Base-by-base conservation (phyloP, 1,140 invertebrate genomes). In the Dolichoris vasculosae region DNA sequence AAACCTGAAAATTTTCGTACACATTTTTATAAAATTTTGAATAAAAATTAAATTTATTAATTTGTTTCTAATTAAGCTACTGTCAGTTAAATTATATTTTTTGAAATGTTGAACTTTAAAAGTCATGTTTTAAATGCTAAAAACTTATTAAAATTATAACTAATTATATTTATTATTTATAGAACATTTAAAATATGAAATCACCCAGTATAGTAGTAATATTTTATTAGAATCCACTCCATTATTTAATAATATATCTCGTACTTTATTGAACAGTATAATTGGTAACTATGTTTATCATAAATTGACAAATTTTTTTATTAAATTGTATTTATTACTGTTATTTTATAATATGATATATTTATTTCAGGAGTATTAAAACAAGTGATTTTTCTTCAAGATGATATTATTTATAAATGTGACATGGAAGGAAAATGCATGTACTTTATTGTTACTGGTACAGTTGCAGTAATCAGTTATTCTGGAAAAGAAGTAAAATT, bases 391-490 rank as follows among this genome's bases (percentile, higher is more conserved):
- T 91, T 90, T 86, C 83, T 91, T 7, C 71, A 89, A 32, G 84
- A 89, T 46, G 92, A 92, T 59, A 32, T 92, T 23, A 94, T 95
- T 81, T 92, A 94, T 30, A 92, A 93, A 86, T 93, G 92, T 2
- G 92, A 91, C 0, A 89, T 91, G 15, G 87, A 91, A 64, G 94
- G 93, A 13, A 92, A 94, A n/a, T 94, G 92, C 84, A 95, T 95
- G 94, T 95, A 94, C 87, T 95, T 95, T 77, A 93, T 95, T 76
- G 88, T 92, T 0, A 93, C 90, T 84, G 95, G 95, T 51, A 94
- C 94, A 1, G 94, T 95, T 0, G 94, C 93, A 6, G 88, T 95
- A 2, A 93, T 94, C n/a, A 94, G 94, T 6, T 90, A 90, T 23
- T 91, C 91, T 1, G 94, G 94, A 67, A 93, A 92, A 87, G 95